These are phyloP conservation scores for Acipenser oxyrinchus DNA, from an alignment of 2,797 vertebrate genomes.

Conservation along the genomic window DNA sequence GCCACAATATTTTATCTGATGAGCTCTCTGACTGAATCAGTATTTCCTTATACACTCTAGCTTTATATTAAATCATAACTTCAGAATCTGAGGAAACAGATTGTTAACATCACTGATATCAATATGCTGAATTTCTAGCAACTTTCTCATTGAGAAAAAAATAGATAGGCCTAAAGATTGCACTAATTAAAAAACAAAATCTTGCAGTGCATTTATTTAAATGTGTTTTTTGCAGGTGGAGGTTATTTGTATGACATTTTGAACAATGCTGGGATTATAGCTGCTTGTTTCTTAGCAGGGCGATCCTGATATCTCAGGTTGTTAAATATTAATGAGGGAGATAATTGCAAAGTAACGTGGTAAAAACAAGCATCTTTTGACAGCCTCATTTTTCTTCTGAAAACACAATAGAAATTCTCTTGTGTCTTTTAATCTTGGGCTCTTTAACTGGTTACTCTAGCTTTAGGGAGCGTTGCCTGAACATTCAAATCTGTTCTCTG, in stretches of 20 bases:
- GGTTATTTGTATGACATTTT: background rate
- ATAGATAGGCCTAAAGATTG: no score
- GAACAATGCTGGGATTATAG: background rate
- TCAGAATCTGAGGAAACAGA: no score
- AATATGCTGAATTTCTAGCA: no score
- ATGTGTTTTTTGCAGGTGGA: background rate
- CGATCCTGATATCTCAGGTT: constrained; percentile 30
- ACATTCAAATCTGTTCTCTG: constrained; percentile 29
- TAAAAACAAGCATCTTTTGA: constrained; percentile 42
- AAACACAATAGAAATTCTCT: constrained; percentile 50
- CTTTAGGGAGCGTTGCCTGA: constrained; percentile 16
- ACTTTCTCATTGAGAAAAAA: no score
- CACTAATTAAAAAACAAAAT: no score
- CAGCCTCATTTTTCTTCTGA: constrained; percentile 54
- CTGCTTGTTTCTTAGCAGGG: constrained; percentile 13
- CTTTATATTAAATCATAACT: no score
- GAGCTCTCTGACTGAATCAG: no score
- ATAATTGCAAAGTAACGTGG: constrained; percentile 47
- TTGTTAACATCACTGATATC: no score
- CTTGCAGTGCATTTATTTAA: background rate
- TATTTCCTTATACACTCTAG: no score
- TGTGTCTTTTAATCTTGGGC: constrained; percentile 59
- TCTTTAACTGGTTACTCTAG: constrained; percentile 23
- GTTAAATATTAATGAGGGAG: constrained; percentile 60
- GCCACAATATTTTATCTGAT: no score